phyloP scores from a whole-genome alignment of 2,113 vertebrate genomes.

The Dendrocopos noguchii region DNA sequence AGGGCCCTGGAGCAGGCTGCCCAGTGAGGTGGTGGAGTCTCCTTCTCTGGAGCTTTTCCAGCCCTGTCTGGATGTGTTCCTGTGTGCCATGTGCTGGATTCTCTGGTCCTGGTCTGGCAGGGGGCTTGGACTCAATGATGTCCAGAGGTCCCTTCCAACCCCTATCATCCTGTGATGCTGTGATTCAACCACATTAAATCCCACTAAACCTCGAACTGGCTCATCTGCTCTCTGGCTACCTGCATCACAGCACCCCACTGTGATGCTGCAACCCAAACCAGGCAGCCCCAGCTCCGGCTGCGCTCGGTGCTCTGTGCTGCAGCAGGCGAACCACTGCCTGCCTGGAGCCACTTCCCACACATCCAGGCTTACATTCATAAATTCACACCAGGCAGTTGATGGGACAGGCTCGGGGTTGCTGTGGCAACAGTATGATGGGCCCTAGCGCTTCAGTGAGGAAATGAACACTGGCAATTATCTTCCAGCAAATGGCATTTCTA shows the following conservation, averaged over 20 bases:
- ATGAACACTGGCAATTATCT: conserved; percentile 76
- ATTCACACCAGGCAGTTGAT: conserved; percentile 77
- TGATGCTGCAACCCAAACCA: background rate
- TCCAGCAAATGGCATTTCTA: conserved; percentile 68
- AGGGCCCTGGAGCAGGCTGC: no score
- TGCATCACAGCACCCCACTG: background rate
- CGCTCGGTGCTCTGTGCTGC: conserved; percentile 24
- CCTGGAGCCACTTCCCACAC: conserved; percentile 55
- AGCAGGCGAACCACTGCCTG: conserved; percentile 57
- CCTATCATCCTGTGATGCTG: no score
- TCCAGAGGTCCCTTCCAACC: no score
- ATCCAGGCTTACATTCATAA: conserved; percentile 73
- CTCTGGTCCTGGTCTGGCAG: no score
- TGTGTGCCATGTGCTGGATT: no score
- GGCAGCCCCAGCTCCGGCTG: conserved; percentile 18
- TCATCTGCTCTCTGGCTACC: background rate
- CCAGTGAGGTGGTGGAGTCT: no score
- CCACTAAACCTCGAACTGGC: background rate
- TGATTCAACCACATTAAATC: background rate
- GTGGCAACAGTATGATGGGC: conserved; percentile 77
- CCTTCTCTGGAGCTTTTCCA: no score
- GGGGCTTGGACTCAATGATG: no score
- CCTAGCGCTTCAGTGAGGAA: conserved; percentile 67
- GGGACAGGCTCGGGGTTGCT: conserved; percentile 77
- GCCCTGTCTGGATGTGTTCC: no score